phyloP scores from a whole-genome alignment of 2,113 vertebrate species.

The Marmota flaviventris region DNA sequence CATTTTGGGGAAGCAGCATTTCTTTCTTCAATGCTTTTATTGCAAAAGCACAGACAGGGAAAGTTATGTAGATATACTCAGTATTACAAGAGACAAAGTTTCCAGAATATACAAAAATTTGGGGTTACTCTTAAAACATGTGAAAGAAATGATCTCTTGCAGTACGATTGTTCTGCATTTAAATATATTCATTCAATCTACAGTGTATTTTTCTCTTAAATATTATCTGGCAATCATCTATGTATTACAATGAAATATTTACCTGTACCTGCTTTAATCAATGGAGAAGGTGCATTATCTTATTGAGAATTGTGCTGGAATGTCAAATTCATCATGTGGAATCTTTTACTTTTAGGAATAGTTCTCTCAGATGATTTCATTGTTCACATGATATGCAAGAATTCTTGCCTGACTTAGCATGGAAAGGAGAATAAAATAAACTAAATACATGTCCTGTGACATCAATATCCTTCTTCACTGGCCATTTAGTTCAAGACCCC shows the following conservation, averaged over 20 bases:
- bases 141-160: background rate
- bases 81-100: constrained; percentile 49
- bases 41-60: background rate
- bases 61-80: background rate
- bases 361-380: background rate
- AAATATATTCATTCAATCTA: constrained; percentile 30
- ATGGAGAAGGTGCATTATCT: background rate
- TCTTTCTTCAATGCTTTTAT: background rate
- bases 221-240: constrained; percentile 23
- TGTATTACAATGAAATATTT: constrained; percentile 36
- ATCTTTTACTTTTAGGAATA: constrained; percentile 40
- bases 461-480: background rate
- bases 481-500: background rate
- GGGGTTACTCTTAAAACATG: constrained; percentile 29
- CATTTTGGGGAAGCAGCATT: background rate
- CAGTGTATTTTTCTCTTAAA: background rate
- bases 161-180: constrained; percentile 49
- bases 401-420: background rate
- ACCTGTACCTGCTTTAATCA: background rate
- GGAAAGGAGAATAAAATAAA: background rate
- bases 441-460: background rate
- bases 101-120: background rate
- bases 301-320: background rate
- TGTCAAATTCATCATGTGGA: constrained; percentile 11
- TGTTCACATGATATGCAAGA: background rate